These are phyloP conservation scores for Pristionchus exspectatus DNA, from an alignment of 2,888 invertebrate genomes.

Conservation along the genomic window DNA sequence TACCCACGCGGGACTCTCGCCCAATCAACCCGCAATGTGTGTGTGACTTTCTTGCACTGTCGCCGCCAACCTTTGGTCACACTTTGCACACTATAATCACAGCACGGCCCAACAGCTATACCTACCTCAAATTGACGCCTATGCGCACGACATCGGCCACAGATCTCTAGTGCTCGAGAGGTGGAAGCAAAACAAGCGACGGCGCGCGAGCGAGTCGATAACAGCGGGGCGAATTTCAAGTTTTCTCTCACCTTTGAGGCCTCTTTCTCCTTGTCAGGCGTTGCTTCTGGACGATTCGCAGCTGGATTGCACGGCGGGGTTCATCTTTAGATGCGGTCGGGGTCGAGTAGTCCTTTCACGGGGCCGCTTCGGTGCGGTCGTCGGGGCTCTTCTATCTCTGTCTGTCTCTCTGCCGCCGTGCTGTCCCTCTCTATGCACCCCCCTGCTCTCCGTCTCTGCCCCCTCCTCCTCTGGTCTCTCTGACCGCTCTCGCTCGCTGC, in stretches of 20 bases:
- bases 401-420: neutral
- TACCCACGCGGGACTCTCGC: neutral
- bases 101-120: neutral
- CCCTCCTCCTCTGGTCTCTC: neutral
- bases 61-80: neutral
- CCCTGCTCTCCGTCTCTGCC: slow-evolving; percentile 38
- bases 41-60: neutral
- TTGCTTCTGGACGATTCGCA: slow-evolving; percentile 11
- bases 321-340: neutral
- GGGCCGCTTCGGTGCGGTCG: neutral
- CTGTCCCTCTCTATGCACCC: slow-evolving; percentile 3
- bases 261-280: neutral
- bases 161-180: neutral
- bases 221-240: neutral
- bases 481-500: neutral
- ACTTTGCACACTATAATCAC: too few relatives aligned
- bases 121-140: neutral
- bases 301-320: neutral
- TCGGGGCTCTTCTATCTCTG: neutral
- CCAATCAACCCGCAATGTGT: neutral
- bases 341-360: neutral
- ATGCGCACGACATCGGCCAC: neutral
- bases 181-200: neutral
- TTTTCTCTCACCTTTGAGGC: neutral
- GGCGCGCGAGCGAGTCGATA: neutral